Base-by-base conservation (phyloP, 2,113 vertebrate species). In the Perognathus longimembris region DNA sequence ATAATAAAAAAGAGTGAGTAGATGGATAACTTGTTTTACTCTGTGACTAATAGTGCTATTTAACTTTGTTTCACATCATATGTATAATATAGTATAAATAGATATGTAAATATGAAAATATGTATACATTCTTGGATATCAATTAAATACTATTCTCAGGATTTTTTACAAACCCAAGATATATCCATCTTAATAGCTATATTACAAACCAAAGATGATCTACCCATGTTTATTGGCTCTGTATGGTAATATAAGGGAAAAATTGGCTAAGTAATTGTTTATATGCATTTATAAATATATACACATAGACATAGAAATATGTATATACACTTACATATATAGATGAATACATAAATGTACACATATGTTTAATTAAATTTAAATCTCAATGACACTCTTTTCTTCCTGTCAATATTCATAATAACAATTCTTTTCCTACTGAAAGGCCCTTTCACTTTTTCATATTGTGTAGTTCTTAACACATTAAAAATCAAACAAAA, bases 401-500 rank as follows among this genome's bases (percentile, higher is more conserved):
- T 18, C 78, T 5, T 40, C 91, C 36, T 76, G 3, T 80, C 26
- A 59, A 12, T 6, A 67, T 88, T 81, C 26, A 63, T 59, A 24
- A 1, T 7, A 11, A 66, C 18, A 14, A 21, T 63, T 1, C 17
- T 86, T 0, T 1, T 61, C 22, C 34, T 61, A 11, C 18, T 32
- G 26, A 50, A 79, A 64, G 7, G 2, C 61, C 4, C 1, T 82
- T 89, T 82, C 4, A 75, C 3, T 91, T 4, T 54, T 54, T 54
- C 50, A 54, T 54, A 54, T 54, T 54, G 50, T 3, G 14, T 54
- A 54, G 12, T 54, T 54, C 50, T 15, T 54, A 54, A 20, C 74
- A 18, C 89, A 88, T 36, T 85, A 95, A 34, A 86, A 95, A 94
- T 76, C 4, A 86, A 94, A 88, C 74, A 57, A 77, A 89, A 92